Conservation (phyloP, 2,113 vertebrate species). For the Seriola quinqueradiata region DNA sequence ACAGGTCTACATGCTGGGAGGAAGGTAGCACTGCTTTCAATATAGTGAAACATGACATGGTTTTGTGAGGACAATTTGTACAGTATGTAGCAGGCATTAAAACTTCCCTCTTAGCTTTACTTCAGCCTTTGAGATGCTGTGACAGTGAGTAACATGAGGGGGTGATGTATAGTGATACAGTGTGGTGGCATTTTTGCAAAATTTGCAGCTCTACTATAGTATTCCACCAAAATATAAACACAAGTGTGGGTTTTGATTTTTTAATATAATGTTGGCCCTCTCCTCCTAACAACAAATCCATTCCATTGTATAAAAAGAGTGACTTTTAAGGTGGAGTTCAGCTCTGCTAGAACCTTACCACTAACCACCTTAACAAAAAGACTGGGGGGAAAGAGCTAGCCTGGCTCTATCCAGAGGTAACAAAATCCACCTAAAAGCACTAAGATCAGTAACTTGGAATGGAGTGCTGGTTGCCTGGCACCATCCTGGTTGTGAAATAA, state of each 20-base stretch:
- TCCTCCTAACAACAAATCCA: too few relatives aligned
- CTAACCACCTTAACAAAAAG: neutral
- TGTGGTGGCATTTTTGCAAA: too few relatives aligned
- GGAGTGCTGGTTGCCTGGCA: too few relatives aligned
- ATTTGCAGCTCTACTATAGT: neutral
- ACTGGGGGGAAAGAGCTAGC: neutral
- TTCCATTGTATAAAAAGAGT: too few relatives aligned
- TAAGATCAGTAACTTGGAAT: too few relatives aligned
- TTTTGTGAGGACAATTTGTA: slow-evolving; percentile 22
- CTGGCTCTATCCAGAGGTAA: neutral
- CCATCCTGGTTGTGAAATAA: too few relatives aligned
- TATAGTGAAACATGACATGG: slow-evolving; percentile 13
- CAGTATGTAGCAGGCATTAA: neutral
- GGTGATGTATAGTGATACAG: neutral
- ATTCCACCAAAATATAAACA: neutral
- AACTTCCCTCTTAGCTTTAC: neutral
- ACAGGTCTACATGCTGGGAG: slow-evolving; percentile 34
- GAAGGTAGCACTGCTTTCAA: slow-evolving; percentile 28
- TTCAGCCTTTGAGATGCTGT: neutral
- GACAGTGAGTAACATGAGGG: neutral
- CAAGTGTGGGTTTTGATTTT: neutral
- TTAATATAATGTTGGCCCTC: neutral
- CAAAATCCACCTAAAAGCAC: neutral
- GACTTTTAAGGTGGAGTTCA: neutral
- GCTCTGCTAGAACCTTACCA: neutral